phyloP scores from a whole-genome alignment of 2,888 invertebrate genomes.

The Chalcis sispes region DNA sequence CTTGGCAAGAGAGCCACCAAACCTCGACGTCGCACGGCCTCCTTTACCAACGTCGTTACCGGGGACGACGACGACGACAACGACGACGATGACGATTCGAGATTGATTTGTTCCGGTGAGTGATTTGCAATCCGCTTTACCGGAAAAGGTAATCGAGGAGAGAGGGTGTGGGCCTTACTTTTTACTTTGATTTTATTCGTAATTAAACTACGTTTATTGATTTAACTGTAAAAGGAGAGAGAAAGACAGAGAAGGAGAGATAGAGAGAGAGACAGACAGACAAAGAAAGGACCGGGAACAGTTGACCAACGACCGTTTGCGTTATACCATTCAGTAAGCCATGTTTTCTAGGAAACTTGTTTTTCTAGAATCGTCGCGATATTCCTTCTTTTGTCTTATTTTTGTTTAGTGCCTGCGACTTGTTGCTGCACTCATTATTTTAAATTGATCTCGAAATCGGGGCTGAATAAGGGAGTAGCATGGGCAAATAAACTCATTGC shows the following conservation, averaged over 20 bases:
- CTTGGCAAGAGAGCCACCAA: background rate
- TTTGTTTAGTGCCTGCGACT: background rate
- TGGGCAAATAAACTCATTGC: too few relatives aligned
- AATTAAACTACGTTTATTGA: conserved; percentile 64
- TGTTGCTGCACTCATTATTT: conserved; percentile 46
- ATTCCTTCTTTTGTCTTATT: background rate
- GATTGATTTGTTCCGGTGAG: conserved; percentile 62
- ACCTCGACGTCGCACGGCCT: background rate
- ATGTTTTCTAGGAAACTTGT: background rate
- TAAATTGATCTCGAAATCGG: conserved; percentile 36
- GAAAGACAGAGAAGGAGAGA: too few relatives aligned
- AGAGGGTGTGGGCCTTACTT: conserved; percentile 54
- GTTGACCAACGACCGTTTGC: background rate
- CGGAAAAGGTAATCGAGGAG: too few relatives aligned
- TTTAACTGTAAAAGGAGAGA: conserved; percentile 38
- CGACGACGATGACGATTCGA: too few relatives aligned
- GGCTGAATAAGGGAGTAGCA: background rate
- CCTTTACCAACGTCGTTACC: too few relatives aligned
- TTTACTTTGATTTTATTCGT: conserved; percentile 62
- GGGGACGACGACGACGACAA: too few relatives aligned
- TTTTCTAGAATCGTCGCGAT: background rate
- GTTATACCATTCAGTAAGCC: background rate
- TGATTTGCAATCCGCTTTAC: conserved; percentile 64
- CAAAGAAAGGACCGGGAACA: too few relatives aligned
- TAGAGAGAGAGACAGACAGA: too few relatives aligned